Evolutionary conservation across 2,888 invertebrate genomes (phyloP), one percentile per base, ranked within the genome.

Genomic region (Mycalesis mineus): DNA sequence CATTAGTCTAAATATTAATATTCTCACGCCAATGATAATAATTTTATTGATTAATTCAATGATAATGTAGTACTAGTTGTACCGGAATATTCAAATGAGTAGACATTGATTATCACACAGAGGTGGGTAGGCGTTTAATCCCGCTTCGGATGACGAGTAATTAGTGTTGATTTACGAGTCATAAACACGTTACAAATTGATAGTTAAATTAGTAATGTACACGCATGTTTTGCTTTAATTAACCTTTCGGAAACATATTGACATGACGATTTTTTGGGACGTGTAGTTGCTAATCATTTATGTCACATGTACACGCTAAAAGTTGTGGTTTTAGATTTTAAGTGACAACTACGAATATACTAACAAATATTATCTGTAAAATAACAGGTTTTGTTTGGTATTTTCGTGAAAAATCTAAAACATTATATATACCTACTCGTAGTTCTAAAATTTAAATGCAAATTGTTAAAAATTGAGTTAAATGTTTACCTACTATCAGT

Each of bases 101-200:
- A 58, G 45, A 58, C 61, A 54, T 63, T 60, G 60, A 57, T 61
- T 57, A 55, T 62, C 47, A 60, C 55, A 56, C 57, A 57, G 51
- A 58, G 62, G 57, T 62, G 58, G 61, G 60, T 62, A 60, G 61
- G 60, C 58, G 60, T 61, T 59, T 63, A 58, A 58, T 62, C 58
- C 57, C 57, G 48, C 62, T 55, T 50, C 55, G 53, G 29, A 44
- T 63, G 58, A 59, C 47, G 48, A 58, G 55, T 62, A 50, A 64
- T 62, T 60, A 57, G 49, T 55, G 50, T 61, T 60, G 60, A 62
- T 63, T 55, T 58, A 51, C 61, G 50, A 55, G 42, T 56, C 49
- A 56, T 60, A 60, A 62, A 47, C 58, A 44, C 58, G 44, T 52
- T 57, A 58, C 57, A 61, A 63, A 55, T 66, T 57, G 54, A 45